Evolutionary conservation across 1,140 invertebrate genomes (phyloP), one percentile per base, ranked within the genome.

Genomic region (Microplitis mediator): DNA sequence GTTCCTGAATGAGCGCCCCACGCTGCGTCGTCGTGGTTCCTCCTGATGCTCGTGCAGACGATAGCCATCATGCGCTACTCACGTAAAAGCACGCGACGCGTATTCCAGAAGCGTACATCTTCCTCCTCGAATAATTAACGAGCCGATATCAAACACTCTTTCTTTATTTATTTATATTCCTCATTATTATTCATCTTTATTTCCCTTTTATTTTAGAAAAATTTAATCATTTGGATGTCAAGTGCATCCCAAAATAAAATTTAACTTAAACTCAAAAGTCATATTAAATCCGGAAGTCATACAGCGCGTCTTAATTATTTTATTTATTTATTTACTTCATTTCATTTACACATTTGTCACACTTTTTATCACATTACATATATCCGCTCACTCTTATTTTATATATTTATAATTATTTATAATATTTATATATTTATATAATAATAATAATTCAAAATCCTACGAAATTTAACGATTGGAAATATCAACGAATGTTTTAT

Each of bases 1-100:
- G 74, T 78, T 76, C 65, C 71, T 69, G 73, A 75, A 77, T 74
- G 71, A 75, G 69, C 23, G 56, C 64, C 56, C 78, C 78, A 80
- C 77, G 78, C 76, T 79, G 77, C 70, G 72, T 50, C 50, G 39
- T 45, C 39, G 39, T 45, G 39, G 39, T 45, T 45, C 39, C 39
- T 45, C 39, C 8, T 45, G 39, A 45, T 45, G 39, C 39, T 67
- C 56, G 45, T 64, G 73, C 71, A 67, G 16, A 67, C 63, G 66
- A 60, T 75, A 68, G 58, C 56, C 52, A 68, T 69, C 39, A 56
- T 75, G 51, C 64, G 64, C 69, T 45, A 45, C 39, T 58, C 31
- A 72, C 75, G 54, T 62, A 69, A 58, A 72, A 56, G 68, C 66
- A 73, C 61, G 71, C 71, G 66, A 71, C 72, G 72, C 72, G 72